Base-by-base conservation (phyloP, 1,140 invertebrate species). In the Aphidius ervi region DNA sequence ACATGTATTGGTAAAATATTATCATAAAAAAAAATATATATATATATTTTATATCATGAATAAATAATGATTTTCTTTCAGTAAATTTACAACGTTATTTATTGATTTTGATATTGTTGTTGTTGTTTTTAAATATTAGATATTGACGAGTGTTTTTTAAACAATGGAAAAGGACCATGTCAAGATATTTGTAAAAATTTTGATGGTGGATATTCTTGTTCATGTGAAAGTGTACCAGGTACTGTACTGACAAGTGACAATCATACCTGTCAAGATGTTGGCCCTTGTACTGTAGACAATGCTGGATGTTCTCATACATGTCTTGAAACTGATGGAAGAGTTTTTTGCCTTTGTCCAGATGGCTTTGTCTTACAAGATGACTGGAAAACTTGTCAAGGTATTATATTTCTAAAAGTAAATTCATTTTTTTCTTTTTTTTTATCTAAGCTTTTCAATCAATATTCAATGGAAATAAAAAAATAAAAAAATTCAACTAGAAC, bases 91-190 rank as follows among this genome's bases (percentile, higher is more conserved):
- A 10, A 43, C 5, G 7, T 43, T 43, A 8, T 43, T 43, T 43
- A 43, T 8, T 8, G 42, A 8, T 43, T 43, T 43, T 43, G 42
- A 8, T 43, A 43, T 43, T 43, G 1, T 43, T 4, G 1, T 43
- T 43, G 1, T 43, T 43, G 2, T 43, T 43, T 8, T 8, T 43
- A 39, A 8, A 56, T 42, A 61, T n/a, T 59, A 83, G 86, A 88
- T 71, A 77, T 84, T 49, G 83, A 88, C 71, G 86, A 88, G 72
- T 88, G 86, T 68, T 65, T 80, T 4, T 59, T 73, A 57, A 82
- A 85, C 62, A 86, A 85, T 69, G 86, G 87, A 0, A 86, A 85
- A 61, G 87, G 87, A 9, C 87, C 86, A 7, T 88, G 87, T 70
- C 83, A 88, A 70, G 86, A 85, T 61, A 81, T 75, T 9, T 92